Base-by-base conservation (phyloP, 1,140 invertebrate genomes). In the Scaptomyza pallida region DNA sequence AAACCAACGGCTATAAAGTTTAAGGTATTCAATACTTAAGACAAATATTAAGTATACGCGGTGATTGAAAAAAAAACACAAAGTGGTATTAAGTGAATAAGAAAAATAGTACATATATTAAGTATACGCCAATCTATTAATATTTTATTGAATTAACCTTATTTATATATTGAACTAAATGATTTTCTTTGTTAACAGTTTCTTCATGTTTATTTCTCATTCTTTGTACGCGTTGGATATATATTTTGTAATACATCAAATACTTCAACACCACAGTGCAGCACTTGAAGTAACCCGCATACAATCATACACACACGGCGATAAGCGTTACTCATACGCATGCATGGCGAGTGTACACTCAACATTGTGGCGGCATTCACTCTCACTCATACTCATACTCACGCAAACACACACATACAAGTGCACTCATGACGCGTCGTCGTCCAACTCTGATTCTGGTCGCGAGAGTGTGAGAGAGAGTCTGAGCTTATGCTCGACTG, bases 211-310 rank as follows among this genome's bases (percentile, higher is more conserved):
- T 2, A 30, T 9, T 8, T 1, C 26, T 30, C 26, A 2, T 37
- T n/a, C 33, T 37, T 3, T 37, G 33, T 37, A 60, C 72, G 17
- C 67, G 51, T 47, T 45, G 47, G 75, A 72, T 80, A 76, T 86
- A 73, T 80, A 77, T 78, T 86, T 78, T 75, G 78, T 81, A 88
- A 86, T 88, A 88, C 81, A 88, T 86, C 81, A 86, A 81, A 59
- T 63, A 64, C 81, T 85, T 81, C 69, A 86, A 80, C 57, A 73
- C 43, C 78, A 76, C 52, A 41, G 43, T 56, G 44, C 40, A 76
- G 76, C 64, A 62, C 80, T 83, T 71, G 75, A 83, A 57, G 70
- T 57, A 51, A 56, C 33, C 57, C 67, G 44, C 55, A 44, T 13
- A 47, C 45, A 23, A 50, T 37, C n/a, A 51, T 48, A 48, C 64